Evolutionary conservation across 1,140 invertebrate genomes (phyloP), one percentile per base, ranked within the genome.

Genomic region (Leptestheria dahalacensis): DNA sequence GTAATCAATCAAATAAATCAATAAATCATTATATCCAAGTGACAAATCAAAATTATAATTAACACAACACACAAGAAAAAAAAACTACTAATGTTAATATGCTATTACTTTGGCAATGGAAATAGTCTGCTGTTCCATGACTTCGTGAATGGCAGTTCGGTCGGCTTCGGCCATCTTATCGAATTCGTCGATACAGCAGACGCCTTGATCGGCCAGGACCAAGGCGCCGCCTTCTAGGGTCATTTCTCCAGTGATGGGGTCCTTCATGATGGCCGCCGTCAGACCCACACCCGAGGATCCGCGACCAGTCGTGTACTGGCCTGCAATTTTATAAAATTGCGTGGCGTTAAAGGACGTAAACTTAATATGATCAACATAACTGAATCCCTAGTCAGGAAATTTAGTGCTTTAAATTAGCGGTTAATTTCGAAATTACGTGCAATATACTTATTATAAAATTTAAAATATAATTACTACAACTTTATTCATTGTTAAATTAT

Each of bases 81-180:
- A 49, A 51, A 53, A 59, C 57, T 26, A 41, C 15, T 57, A 48
- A 41, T 21, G 9, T 9, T 23, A 48, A 25, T 3, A 23, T 54
- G 12, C 54, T 61, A 25, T 61, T 69, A 87, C 85, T 78, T 99
- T 99, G 11, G 97, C 95, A 70, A 99, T 98, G 48, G 93, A 97
- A 64, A 99, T 97, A 1, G 97, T 99, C 74, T 99, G 97, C 69
- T 99, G 97, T 77, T 99, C 97, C 97, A 99, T 99, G 4, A 95
- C 92, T 75, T 99, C 97, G 71, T 99, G 97, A 66, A 99, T 98
- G 47, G 96, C 91, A 0, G 93, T 97, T 66, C 95, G 79, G 74
- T 99, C 96, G 12, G 72, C 70, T 60, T 99, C 95, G 48, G 92
- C 86, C 95, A 99, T 99, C 76, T 99, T 99, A 73, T 99, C 97